A percentile compares a stretch with the other conserved stretches of the same genome.
These are phyloP conservation scores for Nomia melanderi DNA, from an alignment of 1,140 invertebrate species.

Conservation along the genomic window DNA sequence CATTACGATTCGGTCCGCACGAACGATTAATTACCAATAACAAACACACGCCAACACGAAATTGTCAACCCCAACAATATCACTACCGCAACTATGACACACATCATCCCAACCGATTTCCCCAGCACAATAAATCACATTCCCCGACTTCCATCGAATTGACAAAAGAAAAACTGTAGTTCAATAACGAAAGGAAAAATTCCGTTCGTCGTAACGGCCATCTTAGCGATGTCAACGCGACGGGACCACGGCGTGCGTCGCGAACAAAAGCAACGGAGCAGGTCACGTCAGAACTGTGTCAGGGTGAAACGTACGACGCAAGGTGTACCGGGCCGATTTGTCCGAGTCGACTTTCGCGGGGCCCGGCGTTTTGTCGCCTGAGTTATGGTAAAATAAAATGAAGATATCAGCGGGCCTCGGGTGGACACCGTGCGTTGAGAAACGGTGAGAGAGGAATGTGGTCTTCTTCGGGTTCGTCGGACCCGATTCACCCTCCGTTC, in stretches of 20 bases:
- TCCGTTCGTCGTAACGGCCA: too few relatives aligned
- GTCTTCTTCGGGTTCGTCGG: conserved; percentile 36
- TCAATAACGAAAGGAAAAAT: too few relatives aligned
- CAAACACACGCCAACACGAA: too few relatives aligned
- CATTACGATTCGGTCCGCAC: too few relatives aligned
- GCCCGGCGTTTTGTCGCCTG: conserved; percentile 44
- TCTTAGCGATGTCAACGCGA: neutral
- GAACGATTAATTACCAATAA: too few relatives aligned
- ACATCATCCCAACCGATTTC: too few relatives aligned
- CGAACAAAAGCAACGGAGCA: neutral
- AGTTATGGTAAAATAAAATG: conserved; percentile 63
- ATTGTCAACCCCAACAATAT: too few relatives aligned
- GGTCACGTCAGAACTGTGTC: conserved; percentile 22
- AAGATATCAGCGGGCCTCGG: conserved; percentile 55
- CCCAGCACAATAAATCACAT: too few relatives aligned
- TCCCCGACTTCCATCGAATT: too few relatives aligned
- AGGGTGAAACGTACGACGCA: conserved; percentile 20
- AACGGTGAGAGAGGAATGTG: conserved; percentile 66
- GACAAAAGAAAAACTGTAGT: too few relatives aligned
- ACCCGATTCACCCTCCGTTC: conserved; percentile 29
- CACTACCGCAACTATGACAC: too few relatives aligned
- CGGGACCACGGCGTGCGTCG: neutral
- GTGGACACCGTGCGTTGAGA: conserved; percentile 27
- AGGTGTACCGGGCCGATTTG: conserved; percentile 35
- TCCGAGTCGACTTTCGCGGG: conserved; percentile 47